phyloP scores from a whole-genome alignment of 2,113 vertebrate species.

The Tupaia tana region DNA sequence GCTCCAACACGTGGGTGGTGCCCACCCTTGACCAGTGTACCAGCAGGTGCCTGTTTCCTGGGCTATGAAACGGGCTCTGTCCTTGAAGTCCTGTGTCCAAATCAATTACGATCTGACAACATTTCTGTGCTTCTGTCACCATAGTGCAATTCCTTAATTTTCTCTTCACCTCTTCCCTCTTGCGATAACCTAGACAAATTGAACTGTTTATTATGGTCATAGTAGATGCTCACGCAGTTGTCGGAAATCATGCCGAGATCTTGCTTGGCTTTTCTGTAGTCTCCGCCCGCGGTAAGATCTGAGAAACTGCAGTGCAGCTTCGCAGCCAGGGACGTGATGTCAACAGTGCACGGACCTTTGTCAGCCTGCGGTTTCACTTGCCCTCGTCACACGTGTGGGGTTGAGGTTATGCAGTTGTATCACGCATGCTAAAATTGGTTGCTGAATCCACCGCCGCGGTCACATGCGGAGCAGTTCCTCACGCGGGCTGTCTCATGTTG shows the following conservation, averaged over 20 bases:
- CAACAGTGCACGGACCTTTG: neutral
- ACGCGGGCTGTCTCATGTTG: too few species aligned
- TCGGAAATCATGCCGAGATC: neutral
- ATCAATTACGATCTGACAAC: neutral
- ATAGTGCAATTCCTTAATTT: neutral
- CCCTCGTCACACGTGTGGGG: neutral
- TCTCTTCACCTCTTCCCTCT: neutral
- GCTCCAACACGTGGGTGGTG: too few species aligned
- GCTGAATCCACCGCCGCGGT: too few species aligned
- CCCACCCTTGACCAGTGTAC: accelerated
- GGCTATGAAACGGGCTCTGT: neutral
- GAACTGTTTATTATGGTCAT: too few species aligned
- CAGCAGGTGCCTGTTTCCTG: too few species aligned
- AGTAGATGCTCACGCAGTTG: neutral
- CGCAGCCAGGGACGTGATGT: accelerated
- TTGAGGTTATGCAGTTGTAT: neutral
- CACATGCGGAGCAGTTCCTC: accelerated
- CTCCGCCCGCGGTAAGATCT: neutral
- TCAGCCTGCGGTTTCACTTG: neutral
- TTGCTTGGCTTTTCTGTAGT: too few species aligned
- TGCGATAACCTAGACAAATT: neutral
- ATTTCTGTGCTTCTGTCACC: neutral
- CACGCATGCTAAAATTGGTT: too few species aligned
- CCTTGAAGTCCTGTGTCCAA: too few species aligned
- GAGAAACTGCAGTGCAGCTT: accelerated